A percentile compares a stretch with the other conserved stretches of the same genome.
These are phyloP conservation scores for Mesocentrotus franciscanus DNA, from an alignment of 53 echinoderm and acorn worm genomes.

Conservation along the genomic window DNA sequence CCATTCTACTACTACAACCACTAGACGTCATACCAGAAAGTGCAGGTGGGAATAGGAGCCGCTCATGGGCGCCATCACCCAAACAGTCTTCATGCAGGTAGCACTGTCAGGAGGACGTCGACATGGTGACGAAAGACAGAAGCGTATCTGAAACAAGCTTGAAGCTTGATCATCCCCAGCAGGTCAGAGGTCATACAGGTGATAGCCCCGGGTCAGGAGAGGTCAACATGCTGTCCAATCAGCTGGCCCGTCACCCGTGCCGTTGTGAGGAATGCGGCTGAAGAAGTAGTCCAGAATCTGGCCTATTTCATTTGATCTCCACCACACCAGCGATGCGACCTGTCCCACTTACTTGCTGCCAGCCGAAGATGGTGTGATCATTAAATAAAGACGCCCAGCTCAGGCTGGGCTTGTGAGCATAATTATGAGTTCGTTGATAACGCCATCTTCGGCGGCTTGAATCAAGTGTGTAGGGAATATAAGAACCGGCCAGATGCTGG, in stretches of 20 bases:
- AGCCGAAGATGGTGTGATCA: too few species aligned
- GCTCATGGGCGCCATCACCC: slow-evolving; percentile 15
- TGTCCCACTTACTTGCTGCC: too few species aligned
- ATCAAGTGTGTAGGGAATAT: too few species aligned
- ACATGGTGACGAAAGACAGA: background rate
- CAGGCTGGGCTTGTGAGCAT: too few species aligned
- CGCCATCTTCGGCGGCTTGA: too few species aligned
- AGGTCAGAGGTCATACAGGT: slow-evolving; percentile 9
- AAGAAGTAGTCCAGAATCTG: too few species aligned
- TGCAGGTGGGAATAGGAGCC: background rate
- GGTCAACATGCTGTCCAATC: slow-evolving; percentile 6
- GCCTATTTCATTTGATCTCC: too few species aligned
- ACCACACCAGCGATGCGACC: too few species aligned
- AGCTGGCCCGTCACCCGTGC: slow-evolving; percentile 11
- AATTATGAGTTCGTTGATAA: too few species aligned
- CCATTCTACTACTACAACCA: too few species aligned
- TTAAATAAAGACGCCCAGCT: too few species aligned
- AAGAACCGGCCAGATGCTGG: too few species aligned
- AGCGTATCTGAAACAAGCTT: background rate
- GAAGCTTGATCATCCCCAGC: background rate
- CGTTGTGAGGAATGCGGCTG: slow-evolving; percentile 36
- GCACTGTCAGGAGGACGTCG: background rate
- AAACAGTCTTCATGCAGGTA: background rate
- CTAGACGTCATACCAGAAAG: background rate
- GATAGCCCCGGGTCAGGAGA: slow-evolving; percentile 15